Evolutionary conservation across 2,888 invertebrate species (phyloP).

Genomic region (Doris montereyensis): DNA sequence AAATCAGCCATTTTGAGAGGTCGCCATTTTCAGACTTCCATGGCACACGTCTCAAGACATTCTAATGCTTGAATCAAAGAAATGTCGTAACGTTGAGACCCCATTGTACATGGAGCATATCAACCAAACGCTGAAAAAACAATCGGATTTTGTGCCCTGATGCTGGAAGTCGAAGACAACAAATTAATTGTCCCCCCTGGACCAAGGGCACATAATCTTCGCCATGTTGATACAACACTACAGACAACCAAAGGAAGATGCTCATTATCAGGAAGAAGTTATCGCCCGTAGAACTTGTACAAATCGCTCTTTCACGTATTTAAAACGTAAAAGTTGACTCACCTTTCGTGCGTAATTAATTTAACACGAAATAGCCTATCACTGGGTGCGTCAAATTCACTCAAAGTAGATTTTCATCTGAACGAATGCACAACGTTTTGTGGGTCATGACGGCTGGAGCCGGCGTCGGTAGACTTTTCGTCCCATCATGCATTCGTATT

Average conservation of each 20-base stretch:
- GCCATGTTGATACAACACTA: constrained; percentile 35
- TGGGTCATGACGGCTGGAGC: not conserved
- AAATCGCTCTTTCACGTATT: not conserved
- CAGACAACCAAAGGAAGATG: constrained; percentile 31
- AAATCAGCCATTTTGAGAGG: constrained; percentile 40
- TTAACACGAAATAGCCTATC: too few relatives aligned
- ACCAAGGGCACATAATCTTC: constrained; percentile 45
- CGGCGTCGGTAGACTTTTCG: not conserved
- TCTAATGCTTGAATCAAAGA: too few relatives aligned
- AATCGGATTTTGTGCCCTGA: too few relatives aligned
- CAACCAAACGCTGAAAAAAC: too few relatives aligned
- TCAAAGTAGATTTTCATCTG: too few relatives aligned
- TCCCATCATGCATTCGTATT: not conserved
- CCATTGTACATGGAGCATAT: too few relatives aligned
- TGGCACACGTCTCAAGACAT: not conserved
- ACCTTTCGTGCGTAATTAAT: too few relatives aligned
- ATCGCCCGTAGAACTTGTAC: constrained; percentile 48
- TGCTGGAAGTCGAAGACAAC: too few relatives aligned
- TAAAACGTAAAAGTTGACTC: not conserved
- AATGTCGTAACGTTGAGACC: too few relatives aligned
- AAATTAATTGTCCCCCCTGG: constrained; percentile 43
- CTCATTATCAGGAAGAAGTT: constrained; percentile 39
- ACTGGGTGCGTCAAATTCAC: too few relatives aligned
- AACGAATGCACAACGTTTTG: too few relatives aligned
- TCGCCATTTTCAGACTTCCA: constrained; percentile 31